Percentiles rank a stretch among this genome's conserved stretches.
Evolutionary conservation across 2,797 vertebrate species (phyloP).

Genomic region (Helostoma temminkii): DNA sequence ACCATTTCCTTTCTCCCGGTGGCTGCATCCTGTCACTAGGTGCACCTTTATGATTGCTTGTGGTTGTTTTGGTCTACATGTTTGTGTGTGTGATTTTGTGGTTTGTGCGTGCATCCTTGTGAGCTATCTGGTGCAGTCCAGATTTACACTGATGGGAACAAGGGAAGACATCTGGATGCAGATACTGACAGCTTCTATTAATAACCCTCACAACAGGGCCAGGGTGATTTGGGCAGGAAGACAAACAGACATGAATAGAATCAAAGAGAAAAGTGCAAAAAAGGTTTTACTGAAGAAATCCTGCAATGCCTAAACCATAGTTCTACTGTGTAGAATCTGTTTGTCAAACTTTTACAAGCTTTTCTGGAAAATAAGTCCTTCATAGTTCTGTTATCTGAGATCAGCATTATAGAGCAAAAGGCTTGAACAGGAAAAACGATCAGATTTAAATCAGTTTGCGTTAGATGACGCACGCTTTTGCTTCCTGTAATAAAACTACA

Average conservation of each 20-base stretch:
- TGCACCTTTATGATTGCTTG: conserved; percentile 68
- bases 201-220: conserved; percentile 76
- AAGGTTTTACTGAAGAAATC: conserved; percentile 41
- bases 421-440: conserved; percentile 37
- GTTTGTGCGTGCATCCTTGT: conserved; percentile 59
- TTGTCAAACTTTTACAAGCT: conserved; percentile 8
- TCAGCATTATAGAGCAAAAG: conserved; percentile 22
- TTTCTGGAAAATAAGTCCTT: conserved; percentile 2
- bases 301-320: conserved; percentile 23
- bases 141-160: conserved; percentile 80
- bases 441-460: conserved; percentile 36
- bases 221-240: conserved; percentile 74
- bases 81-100: conserved; percentile 49
- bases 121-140: conserved; percentile 63
- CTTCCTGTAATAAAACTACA: conserved; percentile 26
- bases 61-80: conserved; percentile 52
- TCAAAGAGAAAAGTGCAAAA: conserved; percentile 72
- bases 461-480: conserved; percentile 6
- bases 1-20: conserved; percentile 76
- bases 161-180: conserved; percentile 85
- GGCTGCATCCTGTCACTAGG: conserved; percentile 83
- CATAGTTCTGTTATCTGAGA: conserved; percentile 31
- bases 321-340: neutral
- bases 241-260: conserved; percentile 77
- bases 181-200: conserved; percentile 77